phyloP scores from a whole-genome alignment of 2,888 invertebrate species.

The Hypercompe scribonia region DNA sequence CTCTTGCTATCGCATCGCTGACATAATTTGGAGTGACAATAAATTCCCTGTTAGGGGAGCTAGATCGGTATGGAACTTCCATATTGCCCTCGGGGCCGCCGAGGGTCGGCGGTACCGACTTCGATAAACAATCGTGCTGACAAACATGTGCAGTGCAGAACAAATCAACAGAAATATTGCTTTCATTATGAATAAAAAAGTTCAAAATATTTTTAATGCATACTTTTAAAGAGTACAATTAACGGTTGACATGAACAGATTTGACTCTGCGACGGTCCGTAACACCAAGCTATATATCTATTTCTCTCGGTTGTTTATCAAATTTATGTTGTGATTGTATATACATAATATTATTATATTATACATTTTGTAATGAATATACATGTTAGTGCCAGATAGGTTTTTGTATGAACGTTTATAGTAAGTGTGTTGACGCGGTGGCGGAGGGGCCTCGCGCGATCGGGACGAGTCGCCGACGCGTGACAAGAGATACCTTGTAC shows the following conservation, averaged over 20 bases:
- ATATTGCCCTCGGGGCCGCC: constrained; percentile 39
- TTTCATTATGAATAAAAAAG: constrained; percentile 53
- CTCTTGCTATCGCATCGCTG: constrained; percentile 44
- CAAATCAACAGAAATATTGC: constrained; percentile 53
- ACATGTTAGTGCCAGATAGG: constrained; percentile 86
- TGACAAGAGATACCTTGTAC: constrained; percentile 82
- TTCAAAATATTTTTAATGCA: constrained; percentile 68
- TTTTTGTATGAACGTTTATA: constrained; percentile 83
- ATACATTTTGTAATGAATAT: constrained; percentile 86
- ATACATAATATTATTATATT: constrained; percentile 80
- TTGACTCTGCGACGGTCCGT: constrained; percentile 58
- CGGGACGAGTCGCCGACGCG: constrained; percentile 61
- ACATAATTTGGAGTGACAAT: constrained; percentile 70
- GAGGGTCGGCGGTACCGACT: constrained; percentile 22
- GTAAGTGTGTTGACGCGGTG: constrained; percentile 47
- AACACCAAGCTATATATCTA: constrained; percentile 72
- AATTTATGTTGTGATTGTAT: constrained; percentile 86
- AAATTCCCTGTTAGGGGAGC: constrained; percentile 66
- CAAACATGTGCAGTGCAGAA: constrained; percentile 46
- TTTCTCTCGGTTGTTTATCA: constrained; percentile 84
- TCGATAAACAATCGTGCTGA: constrained; percentile 31
- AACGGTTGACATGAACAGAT: constrained; percentile 55
- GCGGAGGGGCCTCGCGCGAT: constrained; percentile 25
- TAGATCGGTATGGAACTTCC: constrained; percentile 59
- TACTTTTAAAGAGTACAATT: constrained; percentile 66